Evolutionary conservation across 1,140 invertebrate genomes (phyloP), one percentile per base, ranked within the genome.

Genomic region (Thaumetopoea pityocampa): DNA sequence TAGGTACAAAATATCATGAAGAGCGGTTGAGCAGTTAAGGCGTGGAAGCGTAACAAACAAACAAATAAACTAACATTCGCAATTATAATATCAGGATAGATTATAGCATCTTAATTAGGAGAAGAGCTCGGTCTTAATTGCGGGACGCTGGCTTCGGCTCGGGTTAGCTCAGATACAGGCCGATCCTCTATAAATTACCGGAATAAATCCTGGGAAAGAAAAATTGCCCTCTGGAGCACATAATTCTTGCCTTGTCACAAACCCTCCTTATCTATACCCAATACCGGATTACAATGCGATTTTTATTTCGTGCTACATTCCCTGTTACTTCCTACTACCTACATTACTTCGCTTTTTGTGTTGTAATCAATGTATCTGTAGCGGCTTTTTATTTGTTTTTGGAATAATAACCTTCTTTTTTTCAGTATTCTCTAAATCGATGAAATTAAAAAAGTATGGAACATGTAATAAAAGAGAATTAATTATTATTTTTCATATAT

Each of bases 171-270:
- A 80, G 80, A 81, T 84, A 79, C 77, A 72, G 67, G 63, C 67
- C 67, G 69, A 78, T 84, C 74, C 80, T 69, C 78, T 67, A 81
- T 84, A 84, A 84, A 84, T 84, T 84, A 84, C 80, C 64, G 51
- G 65, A 84, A 84, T 84, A 84, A 84, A 84, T 84, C 80, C 80
- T 62, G 73, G 67, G 69, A 59, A 84, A 81, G 80, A 84, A 84
- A 84, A 84, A 84, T 84, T 81, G 80, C 77, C 77, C 80, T 81
- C 77, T 76, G 68, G 80, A 84, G 80, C 80, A 84, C 80, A 84
- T 84, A 84, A 84, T 84, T 84, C 80, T 84, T 84, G 78, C 77
- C 80, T 84, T 84, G 80, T 84, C 80, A 84, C 80, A 84, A 73
- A 64, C 73, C 68, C 70, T 80, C 80, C 80, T 84, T 84, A 84